These are phyloP conservation scores for Antheraea pernyi DNA, from an alignment of 1,140 invertebrate species.

Conservation along the genomic window DNA sequence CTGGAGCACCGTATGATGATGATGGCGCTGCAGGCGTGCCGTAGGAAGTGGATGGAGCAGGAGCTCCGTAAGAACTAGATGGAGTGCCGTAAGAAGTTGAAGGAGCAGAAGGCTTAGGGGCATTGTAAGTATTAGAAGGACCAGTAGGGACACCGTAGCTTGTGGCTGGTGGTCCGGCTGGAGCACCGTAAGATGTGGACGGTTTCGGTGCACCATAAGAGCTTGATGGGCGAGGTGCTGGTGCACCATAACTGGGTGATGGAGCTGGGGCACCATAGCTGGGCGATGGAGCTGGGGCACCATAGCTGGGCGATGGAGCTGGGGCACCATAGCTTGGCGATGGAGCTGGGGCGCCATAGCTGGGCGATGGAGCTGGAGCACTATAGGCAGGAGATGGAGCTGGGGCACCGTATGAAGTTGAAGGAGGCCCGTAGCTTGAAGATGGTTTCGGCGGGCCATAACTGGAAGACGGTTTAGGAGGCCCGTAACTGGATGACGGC, in stretches of 20 bases:
- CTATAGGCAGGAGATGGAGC: constrained; percentile 66
- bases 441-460: constrained; percentile 51
- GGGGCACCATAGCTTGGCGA: constrained; percentile 67
- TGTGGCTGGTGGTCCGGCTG: constrained; percentile 64
- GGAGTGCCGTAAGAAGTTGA: constrained; percentile 51
- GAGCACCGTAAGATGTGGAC: constrained; percentile 71
- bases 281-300: constrained; percentile 39
- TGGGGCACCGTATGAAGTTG: constrained; percentile 42
- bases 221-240: constrained; percentile 42
- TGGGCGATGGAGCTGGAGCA: constrained; percentile 63
- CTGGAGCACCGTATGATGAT: constrained; percentile 50
- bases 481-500: constrained; percentile 61
- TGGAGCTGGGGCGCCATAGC: constrained; percentile 63
- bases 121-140: constrained; percentile 55
- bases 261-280: constrained; percentile 51
- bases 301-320: constrained; percentile 60
- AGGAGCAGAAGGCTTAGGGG: constrained; percentile 64
- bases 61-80: constrained; percentile 67
- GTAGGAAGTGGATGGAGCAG: constrained; percentile 50
- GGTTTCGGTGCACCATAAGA: constrained; percentile 53
- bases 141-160: constrained; percentile 75
- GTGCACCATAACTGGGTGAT: constrained; percentile 43
- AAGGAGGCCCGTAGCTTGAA: constrained; percentile 47
- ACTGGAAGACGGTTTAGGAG: constrained; percentile 34
- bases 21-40: constrained; percentile 50